phyloP scores from a whole-genome alignment of 1,140 invertebrate species.

The Aphis craccivora region DNA sequence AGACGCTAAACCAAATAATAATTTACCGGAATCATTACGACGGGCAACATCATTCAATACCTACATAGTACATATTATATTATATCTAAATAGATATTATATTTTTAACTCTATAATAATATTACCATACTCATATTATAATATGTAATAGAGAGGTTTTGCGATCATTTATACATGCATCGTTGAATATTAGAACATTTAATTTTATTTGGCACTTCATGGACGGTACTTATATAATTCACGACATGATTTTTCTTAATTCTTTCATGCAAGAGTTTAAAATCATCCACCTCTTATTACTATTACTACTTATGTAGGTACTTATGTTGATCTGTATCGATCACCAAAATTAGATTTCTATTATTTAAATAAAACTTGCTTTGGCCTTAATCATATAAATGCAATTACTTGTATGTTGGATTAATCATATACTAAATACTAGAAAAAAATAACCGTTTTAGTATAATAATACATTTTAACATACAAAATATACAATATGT shows the following conservation, averaged over 20 bases:
- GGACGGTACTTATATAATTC: background rate
- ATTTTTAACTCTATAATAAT: background rate
- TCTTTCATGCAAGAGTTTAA: background rate
- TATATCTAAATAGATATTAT: background rate
- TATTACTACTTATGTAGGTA: background rate
- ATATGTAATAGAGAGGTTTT: background rate
- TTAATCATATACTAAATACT: no score
- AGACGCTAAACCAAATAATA: background rate
- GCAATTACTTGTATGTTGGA: no score
- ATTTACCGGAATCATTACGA: background rate
- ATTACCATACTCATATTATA: background rate
- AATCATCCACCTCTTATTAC: background rate
- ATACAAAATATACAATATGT: background rate
- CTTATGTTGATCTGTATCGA: background rate
- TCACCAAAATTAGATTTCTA: background rate
- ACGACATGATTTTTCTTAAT: background rate
- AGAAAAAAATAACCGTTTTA: no score
- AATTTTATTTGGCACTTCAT: background rate
- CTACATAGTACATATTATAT: no score
- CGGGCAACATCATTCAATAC: background rate
- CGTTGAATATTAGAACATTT: background rate
- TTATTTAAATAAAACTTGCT: background rate
- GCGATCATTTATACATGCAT: background rate
- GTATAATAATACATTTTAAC: no score
- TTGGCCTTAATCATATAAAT: no score